phyloP scores from a whole-genome alignment of 1,140 invertebrate species.

The Cherax destructor region DNA sequence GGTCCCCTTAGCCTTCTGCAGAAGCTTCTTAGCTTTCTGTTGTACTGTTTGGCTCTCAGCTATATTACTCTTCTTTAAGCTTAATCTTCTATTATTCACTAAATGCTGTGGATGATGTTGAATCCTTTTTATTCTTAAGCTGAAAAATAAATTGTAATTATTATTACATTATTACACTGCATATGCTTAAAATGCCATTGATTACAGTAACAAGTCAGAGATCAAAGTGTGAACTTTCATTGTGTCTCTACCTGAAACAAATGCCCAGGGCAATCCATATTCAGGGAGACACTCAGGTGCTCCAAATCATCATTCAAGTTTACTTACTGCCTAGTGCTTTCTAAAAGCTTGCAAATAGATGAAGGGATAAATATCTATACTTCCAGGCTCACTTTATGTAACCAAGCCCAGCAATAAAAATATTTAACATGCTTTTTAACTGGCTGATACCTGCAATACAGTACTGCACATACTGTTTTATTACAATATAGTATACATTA shows the following conservation, averaged over 20 bases:
- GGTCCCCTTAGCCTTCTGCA: constrained; percentile 1
- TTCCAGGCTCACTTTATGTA: too few relatives aligned
- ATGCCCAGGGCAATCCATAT: background rate
- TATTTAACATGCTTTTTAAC: too few relatives aligned
- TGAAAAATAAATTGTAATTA: constrained; percentile 18
- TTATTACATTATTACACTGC: background rate
- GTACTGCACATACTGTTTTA: too few relatives aligned
- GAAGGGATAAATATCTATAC: too few relatives aligned
- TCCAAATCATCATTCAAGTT: constrained; percentile 17
- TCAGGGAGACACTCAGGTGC: constrained; percentile 41
- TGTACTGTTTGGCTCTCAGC: background rate
- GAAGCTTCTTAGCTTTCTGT: constrained; percentile 17
- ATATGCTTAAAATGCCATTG: background rate
- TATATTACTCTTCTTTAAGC: constrained; percentile 23
- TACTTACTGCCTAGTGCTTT: background rate
- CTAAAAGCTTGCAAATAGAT: background rate
- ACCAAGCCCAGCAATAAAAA: too few relatives aligned
- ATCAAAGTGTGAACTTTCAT: constrained; percentile 52
- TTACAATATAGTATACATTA: too few relatives aligned
- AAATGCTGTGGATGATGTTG: background rate
- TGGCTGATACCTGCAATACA: too few relatives aligned
- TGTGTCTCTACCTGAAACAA: constrained; percentile 36
- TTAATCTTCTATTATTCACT: background rate
- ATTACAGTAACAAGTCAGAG: constrained; percentile 25
- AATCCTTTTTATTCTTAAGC: constrained; percentile 44